Evolutionary conservation across 1,140 invertebrate genomes (phyloP).

Genomic region (Pristionchus pacificus): DNA sequence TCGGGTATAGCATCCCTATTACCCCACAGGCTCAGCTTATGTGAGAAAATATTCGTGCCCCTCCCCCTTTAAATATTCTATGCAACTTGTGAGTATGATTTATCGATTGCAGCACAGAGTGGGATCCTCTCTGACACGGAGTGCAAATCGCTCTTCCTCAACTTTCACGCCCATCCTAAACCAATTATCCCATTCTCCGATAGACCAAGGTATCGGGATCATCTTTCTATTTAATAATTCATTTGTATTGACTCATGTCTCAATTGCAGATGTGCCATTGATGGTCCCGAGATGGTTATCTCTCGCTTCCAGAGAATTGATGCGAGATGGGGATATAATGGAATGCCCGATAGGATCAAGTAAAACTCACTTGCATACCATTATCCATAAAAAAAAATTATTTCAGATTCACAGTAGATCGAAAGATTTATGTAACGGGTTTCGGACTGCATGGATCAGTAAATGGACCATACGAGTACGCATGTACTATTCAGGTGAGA

Average conservation of each 20-base stretch:
- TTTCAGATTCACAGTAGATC: constrained; percentile 74
- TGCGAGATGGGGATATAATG: constrained; percentile 80
- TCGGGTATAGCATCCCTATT: too few relatives aligned
- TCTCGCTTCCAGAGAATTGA: constrained; percentile 77
- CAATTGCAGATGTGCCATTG: constrained; percentile 69
- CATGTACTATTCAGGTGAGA: constrained; percentile 72
- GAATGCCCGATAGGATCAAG: constrained; percentile 77
- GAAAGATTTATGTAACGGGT: constrained; percentile 77
- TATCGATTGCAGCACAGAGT: not conserved
- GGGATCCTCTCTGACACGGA: not conserved
- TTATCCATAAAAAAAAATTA: constrained; percentile 20
- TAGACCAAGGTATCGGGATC: constrained; percentile 1
- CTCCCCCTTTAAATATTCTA: too few relatives aligned
- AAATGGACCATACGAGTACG: constrained; percentile 76
- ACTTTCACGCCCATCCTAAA: not conserved
- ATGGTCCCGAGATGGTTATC: constrained; percentile 76
- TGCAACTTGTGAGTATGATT: too few relatives aligned
- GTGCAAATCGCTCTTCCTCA: not conserved
- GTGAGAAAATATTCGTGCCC: too few relatives aligned
- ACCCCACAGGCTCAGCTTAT: too few relatives aligned
- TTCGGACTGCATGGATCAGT: constrained; percentile 84
- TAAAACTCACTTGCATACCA: constrained; percentile 50
- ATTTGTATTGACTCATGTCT: not conserved
- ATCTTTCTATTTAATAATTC: not conserved
- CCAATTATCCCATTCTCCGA: not conserved